Base-by-base conservation (phyloP, 2,888 invertebrate genomes). In the Cerceris rybyensis region DNA sequence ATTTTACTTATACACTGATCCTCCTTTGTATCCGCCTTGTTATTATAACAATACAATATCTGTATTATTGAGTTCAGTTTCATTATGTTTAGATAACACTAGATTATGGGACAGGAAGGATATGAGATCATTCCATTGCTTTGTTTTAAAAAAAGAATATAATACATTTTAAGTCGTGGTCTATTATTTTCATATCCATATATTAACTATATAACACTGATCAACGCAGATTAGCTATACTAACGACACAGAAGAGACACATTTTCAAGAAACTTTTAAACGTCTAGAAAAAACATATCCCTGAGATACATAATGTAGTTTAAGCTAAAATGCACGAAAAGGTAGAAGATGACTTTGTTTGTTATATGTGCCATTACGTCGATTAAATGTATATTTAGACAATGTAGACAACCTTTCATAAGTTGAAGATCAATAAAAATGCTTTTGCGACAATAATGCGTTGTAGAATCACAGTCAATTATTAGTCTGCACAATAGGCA, bases 91-190 rank as follows among this genome's bases (percentile, higher is more conserved):
- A 83, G 76, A 58, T 82, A 85, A 84, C 68, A 80, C 76, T 75
- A 85, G 74, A 81, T 58, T 81, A 74, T 77, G 75, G 64, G 70
- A 58, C 67, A 78, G 84, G 87, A 86, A 87, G 83, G 87, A 84
- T 86, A 77, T 87, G 87, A 86, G 87, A 86, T 86, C 87, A 83
- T 86, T 86, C 81, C 86, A 82, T 84, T 87, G 87, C 86, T 84
- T 86, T 84, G 83, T 77, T 81, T 81, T 57, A 65, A 80, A 76
- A 63, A 72, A 46, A 69, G 75, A 14, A 59, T 68, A 72, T 71
- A 63, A 52, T 58, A 28, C 13, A 16, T 58, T 72, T 84, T 82
- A 78, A 80, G 75, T 79, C 67, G 17, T 77, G 41, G 13, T 7
- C 46, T 52, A 60, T 49, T 71, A 67, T n/a, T 70, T 28, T 64